These are phyloP conservation scores for Campylorhamphus procurvoides DNA, from an alignment of 2,113 vertebrate species.

Conservation along the genomic window DNA sequence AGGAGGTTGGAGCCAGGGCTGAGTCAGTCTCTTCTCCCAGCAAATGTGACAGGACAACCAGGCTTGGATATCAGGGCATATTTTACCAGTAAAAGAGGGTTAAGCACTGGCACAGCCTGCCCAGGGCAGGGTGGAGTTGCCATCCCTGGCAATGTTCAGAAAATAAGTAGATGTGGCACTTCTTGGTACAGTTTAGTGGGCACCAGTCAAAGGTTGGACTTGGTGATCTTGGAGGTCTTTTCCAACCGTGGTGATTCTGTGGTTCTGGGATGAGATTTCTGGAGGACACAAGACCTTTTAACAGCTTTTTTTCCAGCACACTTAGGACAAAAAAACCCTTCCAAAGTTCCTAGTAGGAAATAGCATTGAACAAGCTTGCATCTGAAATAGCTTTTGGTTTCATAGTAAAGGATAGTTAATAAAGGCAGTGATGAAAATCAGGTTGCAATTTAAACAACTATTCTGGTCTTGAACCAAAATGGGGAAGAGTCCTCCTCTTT, in stretches of 20 bases:
- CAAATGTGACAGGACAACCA: not conserved
- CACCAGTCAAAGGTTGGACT: not conserved
- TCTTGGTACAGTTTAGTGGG: fast-evolving
- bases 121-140: not conserved
- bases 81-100: fast-evolving
- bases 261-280: not conserved
- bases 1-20: not conserved
- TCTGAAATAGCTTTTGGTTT: not conserved
- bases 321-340: not conserved
- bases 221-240: not conserved
- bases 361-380: not conserved
- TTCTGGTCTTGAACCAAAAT: not conserved
- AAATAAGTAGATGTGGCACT: not conserved
- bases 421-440: not conserved
- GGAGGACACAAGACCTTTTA: not conserved
- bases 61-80: not conserved
- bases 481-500: not conserved
- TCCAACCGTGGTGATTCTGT: not conserved
- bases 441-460: not conserved
- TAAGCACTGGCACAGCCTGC: not conserved
- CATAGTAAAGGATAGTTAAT: not conserved
- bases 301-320: not conserved
- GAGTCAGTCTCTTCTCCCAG: not conserved
- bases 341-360: not conserved
- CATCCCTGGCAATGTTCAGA: not conserved